phyloP scores from a whole-genome alignment of 2,797 vertebrate genomes.

The Pseudochirops corinnae region DNA sequence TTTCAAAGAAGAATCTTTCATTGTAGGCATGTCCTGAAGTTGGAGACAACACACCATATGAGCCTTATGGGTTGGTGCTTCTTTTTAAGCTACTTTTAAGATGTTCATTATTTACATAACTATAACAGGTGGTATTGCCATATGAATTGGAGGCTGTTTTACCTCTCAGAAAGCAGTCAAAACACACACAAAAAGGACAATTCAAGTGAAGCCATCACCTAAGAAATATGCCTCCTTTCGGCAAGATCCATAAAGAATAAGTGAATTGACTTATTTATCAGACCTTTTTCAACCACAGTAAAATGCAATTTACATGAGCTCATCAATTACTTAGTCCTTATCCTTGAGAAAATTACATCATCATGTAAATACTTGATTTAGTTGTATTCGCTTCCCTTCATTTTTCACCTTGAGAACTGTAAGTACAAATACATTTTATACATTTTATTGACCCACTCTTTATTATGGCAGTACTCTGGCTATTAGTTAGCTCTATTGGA shows the following conservation, averaged over 20 bases:
- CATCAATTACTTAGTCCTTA: slow-evolving; percentile 39
- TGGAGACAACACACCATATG: slow-evolving; percentile 7
- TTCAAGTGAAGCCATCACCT: neutral
- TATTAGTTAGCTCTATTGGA: slow-evolving; percentile 29
- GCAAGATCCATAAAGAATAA: neutral
- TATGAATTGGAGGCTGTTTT: slow-evolving; percentile 2
- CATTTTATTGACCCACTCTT: neutral
- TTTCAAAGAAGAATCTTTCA: slow-evolving; percentile 27
- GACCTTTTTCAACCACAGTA: neutral
- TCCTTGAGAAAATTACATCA: neutral
- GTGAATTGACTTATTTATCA: neutral
- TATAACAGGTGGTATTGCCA: neutral
- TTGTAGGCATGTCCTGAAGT: neutral
- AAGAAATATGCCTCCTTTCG: neutral
- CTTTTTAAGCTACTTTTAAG: too few species aligned
- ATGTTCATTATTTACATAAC: slow-evolving; percentile 4
- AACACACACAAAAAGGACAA: neutral
- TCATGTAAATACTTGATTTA: neutral
- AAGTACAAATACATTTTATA: neutral
- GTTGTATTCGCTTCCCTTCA: neutral
- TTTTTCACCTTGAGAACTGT: slow-evolving; percentile 23
- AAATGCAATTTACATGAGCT: neutral
- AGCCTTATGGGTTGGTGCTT: neutral
- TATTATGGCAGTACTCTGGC: slow-evolving; percentile 7
- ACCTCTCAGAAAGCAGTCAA: neutral